These are phyloP conservation scores for Zoroaster sp. DNA, from an alignment of 53 echinoderm and acorn worm genomes.

Conservation along the genomic window DNA sequence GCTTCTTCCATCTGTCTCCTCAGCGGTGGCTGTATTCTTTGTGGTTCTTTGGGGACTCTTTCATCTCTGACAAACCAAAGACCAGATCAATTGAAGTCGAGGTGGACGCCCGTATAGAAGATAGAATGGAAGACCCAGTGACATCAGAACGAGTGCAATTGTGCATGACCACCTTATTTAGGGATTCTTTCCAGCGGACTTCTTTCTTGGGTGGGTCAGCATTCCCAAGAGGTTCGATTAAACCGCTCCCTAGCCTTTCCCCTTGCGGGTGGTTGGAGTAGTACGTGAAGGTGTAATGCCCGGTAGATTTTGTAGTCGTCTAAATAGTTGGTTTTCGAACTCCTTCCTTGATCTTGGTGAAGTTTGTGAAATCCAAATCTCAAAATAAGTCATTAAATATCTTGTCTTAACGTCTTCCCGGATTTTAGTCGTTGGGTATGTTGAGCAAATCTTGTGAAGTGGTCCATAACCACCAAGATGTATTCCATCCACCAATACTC, in stretches of 20 bases:
- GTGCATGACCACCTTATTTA: conserved; percentile 35
- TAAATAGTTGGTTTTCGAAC: conserved; percentile 52
- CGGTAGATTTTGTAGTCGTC: conserved; percentile 3
- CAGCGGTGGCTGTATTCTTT: background rate
- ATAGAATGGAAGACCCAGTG: conserved; percentile 33
- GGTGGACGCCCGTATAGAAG: conserved; percentile 33
- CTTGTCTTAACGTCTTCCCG: conserved; percentile 27
- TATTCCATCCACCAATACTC: conserved; percentile 37
- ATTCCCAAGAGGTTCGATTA: conserved; percentile 30
- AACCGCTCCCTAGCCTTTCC: conserved; percentile 18
- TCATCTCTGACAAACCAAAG: background rate
- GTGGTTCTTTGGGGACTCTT: background rate
- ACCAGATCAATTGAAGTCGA: conserved; percentile 19
- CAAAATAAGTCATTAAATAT: background rate
- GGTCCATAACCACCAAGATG: conserved; percentile 35
- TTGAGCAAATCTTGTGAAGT: conserved; percentile 39
- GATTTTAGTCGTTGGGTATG: conserved; percentile 49
- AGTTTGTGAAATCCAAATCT: background rate
- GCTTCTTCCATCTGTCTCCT: conserved; percentile 33
- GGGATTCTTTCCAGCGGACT: conserved; percentile 34
- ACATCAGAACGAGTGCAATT: conserved; percentile 30
- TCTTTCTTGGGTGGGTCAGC: conserved; percentile 29
- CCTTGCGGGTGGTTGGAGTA: conserved; percentile 51
- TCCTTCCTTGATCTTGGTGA: conserved; percentile 27
- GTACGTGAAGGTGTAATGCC: conserved; percentile 44